Evolutionary conservation across 2,797 vertebrate genomes (phyloP).

Genomic region (Okamejei kenojei): DNA sequence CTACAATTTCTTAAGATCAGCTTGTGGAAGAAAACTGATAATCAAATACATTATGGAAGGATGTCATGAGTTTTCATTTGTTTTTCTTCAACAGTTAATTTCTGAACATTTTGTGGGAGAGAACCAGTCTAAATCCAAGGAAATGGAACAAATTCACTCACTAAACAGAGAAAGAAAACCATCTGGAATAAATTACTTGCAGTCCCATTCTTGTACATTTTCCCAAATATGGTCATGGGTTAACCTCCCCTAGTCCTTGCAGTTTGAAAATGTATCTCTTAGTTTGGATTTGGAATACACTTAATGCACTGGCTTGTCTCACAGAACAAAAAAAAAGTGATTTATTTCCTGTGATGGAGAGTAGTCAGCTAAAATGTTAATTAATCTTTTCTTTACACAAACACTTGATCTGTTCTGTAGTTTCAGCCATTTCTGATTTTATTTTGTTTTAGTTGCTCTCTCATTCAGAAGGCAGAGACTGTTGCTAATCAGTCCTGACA

Average conservation of each 20-base stretch:
- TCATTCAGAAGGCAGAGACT: background rate
- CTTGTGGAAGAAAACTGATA: too few relatives aligned
- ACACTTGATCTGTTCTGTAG: background rate
- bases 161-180: background rate
- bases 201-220: background rate
- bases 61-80: background rate
- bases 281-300: background rate
- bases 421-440: background rate
- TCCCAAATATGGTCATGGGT: background rate
- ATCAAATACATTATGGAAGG: too few relatives aligned
- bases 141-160: background rate
- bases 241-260: background rate
- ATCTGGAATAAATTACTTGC: background rate
- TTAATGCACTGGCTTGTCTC: background rate
- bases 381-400: background rate
- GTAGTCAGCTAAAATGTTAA: background rate
- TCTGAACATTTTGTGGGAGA: background rate
- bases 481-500: constrained; percentile 1
- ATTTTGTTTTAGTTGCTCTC: background rate
- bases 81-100: background rate
- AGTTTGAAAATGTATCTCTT: background rate
- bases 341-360: background rate
- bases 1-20: too few relatives aligned
- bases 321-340: background rate
- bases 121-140: background rate